A percentile compares a stretch with the other conserved stretches of the same genome.
These are phyloP conservation scores for Acrobeloides nanus DNA, from an alignment of 2,888 invertebrate genomes.

Conservation along the genomic window DNA sequence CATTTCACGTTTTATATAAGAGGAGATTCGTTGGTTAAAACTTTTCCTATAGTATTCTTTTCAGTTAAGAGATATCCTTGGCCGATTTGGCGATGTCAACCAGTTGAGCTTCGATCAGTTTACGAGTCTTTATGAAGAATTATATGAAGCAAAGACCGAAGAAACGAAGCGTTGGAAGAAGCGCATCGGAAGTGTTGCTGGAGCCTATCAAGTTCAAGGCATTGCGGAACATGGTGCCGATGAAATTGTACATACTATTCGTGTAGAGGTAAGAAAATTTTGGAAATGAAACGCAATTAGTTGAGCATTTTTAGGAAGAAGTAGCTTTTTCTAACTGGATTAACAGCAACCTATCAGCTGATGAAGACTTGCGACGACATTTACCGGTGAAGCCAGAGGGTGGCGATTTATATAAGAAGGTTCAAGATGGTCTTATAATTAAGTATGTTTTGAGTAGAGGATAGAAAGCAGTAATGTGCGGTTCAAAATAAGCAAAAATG, in stretches of 20 bases:
- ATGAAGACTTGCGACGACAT: conserved; percentile 78
- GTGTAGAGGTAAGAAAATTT: conserved; percentile 46
- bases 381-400: conserved; percentile 87
- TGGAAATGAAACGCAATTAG: conserved; percentile 7
- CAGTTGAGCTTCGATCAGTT: conserved; percentile 81
- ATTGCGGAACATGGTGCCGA: conserved; percentile 29
- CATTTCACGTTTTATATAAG: background rate
- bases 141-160: conserved; percentile 72
- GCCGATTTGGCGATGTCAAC: conserved; percentile 58
- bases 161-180: conserved; percentile 85
- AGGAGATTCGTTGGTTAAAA: too few relatives aligned
- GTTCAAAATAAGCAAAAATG: too few relatives aligned
- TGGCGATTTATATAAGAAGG: conserved; percentile 79
- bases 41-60: background rate
- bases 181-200: conserved; percentile 68
- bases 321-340: conserved; percentile 98
- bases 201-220: conserved; percentile 58
- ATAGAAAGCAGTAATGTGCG: too few relatives aligned
- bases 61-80: conserved; percentile 40
- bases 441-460: conserved; percentile 65
- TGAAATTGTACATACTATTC: conserved; percentile 88
- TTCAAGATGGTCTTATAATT: conserved; percentile 87
- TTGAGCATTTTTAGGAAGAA: conserved; percentile 68
- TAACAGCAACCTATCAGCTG: conserved; percentile 70
- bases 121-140: conserved; percentile 70